Percentiles rank a stretch among this genome's conserved stretches.
These are phyloP conservation scores for human DNA, from an alignment of 2,113 vertebrate genomes.

Conservation along the genomic window GRCh38 chr2:129250001-129250500, in stretches of 20 bases:
- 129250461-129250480: background rate
- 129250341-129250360: background rate
- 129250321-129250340: background rate
- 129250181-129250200: background rate
- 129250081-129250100: background rate
- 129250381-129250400: background rate
- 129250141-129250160: background rate
- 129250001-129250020: too few relatives aligned
- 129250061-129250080: background rate
- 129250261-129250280: background rate
- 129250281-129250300: background rate
- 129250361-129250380: background rate
- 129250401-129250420: background rate
- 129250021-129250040: background rate
- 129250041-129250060: background rate
- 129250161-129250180: background rate
- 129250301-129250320: background rate
- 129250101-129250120: too few relatives aligned
- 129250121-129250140: background rate
- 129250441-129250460: background rate
- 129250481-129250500: background rate
- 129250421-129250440: background rate
- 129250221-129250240: background rate
- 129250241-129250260: background rate
- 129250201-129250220: background rate